Base-by-base conservation (phyloP, 2,113 vertebrate species). In the Phasianus colchicus region DNA sequence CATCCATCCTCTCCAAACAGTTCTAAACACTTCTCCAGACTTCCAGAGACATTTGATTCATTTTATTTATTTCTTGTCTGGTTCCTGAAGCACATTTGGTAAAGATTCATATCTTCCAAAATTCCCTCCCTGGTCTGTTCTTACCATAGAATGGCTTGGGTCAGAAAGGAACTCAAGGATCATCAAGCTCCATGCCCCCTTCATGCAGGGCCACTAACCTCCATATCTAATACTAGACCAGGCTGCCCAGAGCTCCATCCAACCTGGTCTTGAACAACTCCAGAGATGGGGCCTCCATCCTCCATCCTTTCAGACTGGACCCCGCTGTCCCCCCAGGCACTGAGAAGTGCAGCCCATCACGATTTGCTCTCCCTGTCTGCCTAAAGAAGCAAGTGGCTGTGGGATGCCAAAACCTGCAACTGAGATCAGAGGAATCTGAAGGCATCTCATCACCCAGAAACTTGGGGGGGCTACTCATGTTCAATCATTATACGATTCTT, bases 61-160 rank as follows among this genome's bases (percentile, higher is more conserved):
- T 48, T 76, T 66, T 12, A 30, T 88, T 84, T 64, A 30, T 88
- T 80, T 64, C 55, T 74, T 45, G 21, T 45, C 0, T 27, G 50
- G 5, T 17, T 17, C 36, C 19, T 55, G 25, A 5, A 50, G 48
- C 42, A 32, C 43, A 64, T 83, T 74, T 3, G 43, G n/a, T 21
- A 71, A 76, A 50, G 73, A 70, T 19, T 11, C 34, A 12, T 6
- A 8, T 52, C 13, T n/a, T 77, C 63, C 69, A 66, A 40, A 76
- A 83, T 13, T 7, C 6, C 36, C n/a, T 50, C n/a, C 43, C 6
- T 72, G 0, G 0, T 7, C 43, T 29, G 5, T 42, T 73, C 57
- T 80, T 45, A 58, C 64, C 16, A 11, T 50, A 50, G 52, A 54
- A 54, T 30, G 52, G 27, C 15, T 54, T 16, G 9, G 52, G 52